These are phyloP conservation scores for Geotrupes spiniger DNA, from an alignment of 2,888 invertebrate genomes.

Conservation along the genomic window DNA sequence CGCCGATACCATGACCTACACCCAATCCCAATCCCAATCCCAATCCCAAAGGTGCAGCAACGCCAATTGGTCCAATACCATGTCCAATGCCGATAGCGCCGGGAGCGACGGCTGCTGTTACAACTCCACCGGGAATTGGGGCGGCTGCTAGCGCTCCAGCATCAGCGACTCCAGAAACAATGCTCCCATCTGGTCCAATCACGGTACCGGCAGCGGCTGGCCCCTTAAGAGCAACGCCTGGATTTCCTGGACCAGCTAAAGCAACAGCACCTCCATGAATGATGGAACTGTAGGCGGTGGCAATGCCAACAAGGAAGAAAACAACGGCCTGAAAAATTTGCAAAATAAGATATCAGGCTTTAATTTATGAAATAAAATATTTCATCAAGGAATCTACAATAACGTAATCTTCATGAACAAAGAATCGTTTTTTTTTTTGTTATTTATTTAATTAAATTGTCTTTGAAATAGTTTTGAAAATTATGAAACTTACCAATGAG, in stretches of 20 bases:
- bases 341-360: too few relatives aligned
- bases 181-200: constrained; percentile 41
- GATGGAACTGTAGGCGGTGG: not conserved
- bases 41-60: constrained; percentile 3
- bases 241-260: constrained; percentile 28
- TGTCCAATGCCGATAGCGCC: constrained; percentile 21
- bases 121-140: constrained; percentile 30
- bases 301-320: constrained; percentile 1
- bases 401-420: too few relatives aligned
- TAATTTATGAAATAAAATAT: not conserved
- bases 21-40: too few relatives aligned
- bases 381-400: not conserved
- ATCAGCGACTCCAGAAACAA: constrained; percentile 49
- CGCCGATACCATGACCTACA: constrained; percentile 1
- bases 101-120: constrained; percentile 31
- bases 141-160: constrained; percentile 29
- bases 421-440: too few relatives aligned
- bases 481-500: constrained; percentile 27
- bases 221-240: constrained; percentile 27
- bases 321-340: not conserved
- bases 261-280: constrained; percentile 19
- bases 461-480: too few relatives aligned
- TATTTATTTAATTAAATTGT: too few relatives aligned
- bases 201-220: constrained; percentile 27
- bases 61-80: constrained; percentile 2